Base-by-base conservation (phyloP, 1,140 invertebrate species). In the Scaptomyza hsui region DNA sequence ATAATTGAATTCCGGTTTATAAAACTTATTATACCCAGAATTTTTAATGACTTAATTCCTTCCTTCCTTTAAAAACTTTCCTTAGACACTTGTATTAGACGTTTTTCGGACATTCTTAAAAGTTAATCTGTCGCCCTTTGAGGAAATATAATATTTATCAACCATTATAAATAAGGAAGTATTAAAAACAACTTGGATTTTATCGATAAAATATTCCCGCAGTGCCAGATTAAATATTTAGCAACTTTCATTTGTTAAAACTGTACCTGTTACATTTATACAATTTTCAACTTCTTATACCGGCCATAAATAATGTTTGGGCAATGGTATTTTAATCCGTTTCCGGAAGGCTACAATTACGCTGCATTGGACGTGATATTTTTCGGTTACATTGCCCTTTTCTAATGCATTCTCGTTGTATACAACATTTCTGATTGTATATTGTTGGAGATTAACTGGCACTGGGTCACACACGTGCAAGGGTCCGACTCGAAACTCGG, bases 281-380 rank as follows among this genome's bases (percentile, higher is more conserved):
- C 2, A 29, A 7, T 29, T 29, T 29, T n/a, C n/a, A n/a, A n/a
- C n/a, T n/a, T n/a, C n/a, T n/a, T n/a, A n/a, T n/a, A n/a, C n/a
- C n/a, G n/a, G 49, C 55, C 72, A 55, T 37, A 47, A 72, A 57
- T 45, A 57, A 18, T 19, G 12, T 29, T 41, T 62, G 74, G 55
- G 64, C 73, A 57, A 76, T 67, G 39, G 60, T 24, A 62, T 47
- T 76, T 76, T 86, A 85, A 80, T 86, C 77, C 80, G 72, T 78
- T 85, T 85, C 81, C 81, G 81, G 81, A 80, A 74, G 72, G 73
- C 67, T 69, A 86, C 63, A 72, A 85, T 86, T 86, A 74, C 81
- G 69, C 55, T 59, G 65, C 68, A 85, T 85, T 85, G 74, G 78
- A 70, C 51, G 59, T 44, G 60, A 56, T 56, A 47, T 26, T 55